These are phyloP conservation scores for Neolamprologus fasciatus DNA, from an alignment of 2,113 vertebrate species.

Conservation along the genomic window DNA sequence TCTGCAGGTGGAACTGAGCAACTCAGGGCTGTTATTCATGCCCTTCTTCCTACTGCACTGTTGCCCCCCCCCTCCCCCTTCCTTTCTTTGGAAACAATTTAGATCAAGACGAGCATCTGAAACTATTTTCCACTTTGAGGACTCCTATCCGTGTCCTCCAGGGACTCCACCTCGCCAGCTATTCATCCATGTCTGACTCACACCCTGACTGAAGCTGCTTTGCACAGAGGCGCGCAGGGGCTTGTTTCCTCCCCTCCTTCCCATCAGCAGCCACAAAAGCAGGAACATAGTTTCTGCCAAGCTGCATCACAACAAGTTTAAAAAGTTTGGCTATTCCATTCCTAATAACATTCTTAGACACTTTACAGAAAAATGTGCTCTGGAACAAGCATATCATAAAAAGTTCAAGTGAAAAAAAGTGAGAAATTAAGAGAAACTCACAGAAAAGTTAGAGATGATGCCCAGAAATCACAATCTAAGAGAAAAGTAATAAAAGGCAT, in stretches of 20 bases:
- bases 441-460: neutral
- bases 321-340: neutral
- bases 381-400: neutral
- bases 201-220: neutral
- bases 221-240: neutral
- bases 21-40: neutral
- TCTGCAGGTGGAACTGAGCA: neutral
- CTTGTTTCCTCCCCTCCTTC: neutral
- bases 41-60: neutral
- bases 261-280: neutral
- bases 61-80: neutral
- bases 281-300: neutral
- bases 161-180: neutral
- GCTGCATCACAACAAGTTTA: neutral
- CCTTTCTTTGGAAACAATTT: conserved; percentile 6
- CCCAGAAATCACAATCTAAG: neutral
- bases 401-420: neutral
- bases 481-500: neutral
- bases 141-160: neutral
- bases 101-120: neutral
- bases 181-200: conserved; percentile 33
- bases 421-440: neutral
- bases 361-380: neutral
- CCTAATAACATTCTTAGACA: neutral
- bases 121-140: conserved; percentile 13